A percentile compares a stretch with the other conserved stretches of the same genome.
These are phyloP conservation scores for Oryzias javanicus DNA, from an alignment of 2,113 vertebrate genomes.

Conservation along the genomic window DNA sequence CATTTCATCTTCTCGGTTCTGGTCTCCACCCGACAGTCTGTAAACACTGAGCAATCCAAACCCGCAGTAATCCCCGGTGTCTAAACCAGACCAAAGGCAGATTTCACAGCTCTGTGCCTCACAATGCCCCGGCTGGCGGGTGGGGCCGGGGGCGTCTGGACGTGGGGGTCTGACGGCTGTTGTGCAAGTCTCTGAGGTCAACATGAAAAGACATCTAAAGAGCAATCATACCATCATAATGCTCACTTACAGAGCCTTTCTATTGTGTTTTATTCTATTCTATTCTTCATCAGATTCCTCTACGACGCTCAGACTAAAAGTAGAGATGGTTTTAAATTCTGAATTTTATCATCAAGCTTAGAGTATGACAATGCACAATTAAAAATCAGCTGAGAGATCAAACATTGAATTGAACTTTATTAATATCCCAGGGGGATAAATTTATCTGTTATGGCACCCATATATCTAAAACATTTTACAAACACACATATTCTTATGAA, in stretches of 20 bases:
- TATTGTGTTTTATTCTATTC: conserved; percentile 49
- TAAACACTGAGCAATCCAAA: conserved; percentile 49
- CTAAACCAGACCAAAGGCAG: conserved; percentile 64
- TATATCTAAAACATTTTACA: too few relatives aligned
- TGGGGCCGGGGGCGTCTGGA: conserved; percentile 43
- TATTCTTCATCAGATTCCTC: conserved; percentile 70
- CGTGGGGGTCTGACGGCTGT: conserved; percentile 17
- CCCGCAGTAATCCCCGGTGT: conserved; percentile 60
- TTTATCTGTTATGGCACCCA: too few relatives aligned
- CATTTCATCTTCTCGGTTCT: too few relatives aligned
- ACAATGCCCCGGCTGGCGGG: conserved; percentile 56
- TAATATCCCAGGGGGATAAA: too few relatives aligned
- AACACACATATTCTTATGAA: too few relatives aligned
- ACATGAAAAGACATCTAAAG: conserved; percentile 52
- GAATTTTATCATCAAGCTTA: too few relatives aligned
- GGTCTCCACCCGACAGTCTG: conserved; percentile 31
- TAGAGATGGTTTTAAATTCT: too few relatives aligned
- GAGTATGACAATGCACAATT: too few relatives aligned
- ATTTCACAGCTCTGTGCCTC: conserved; percentile 68
- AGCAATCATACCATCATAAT: conserved; percentile 29
- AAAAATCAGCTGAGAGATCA: too few relatives aligned
- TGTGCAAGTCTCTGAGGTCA: conserved; percentile 21
- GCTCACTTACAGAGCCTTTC: conserved; percentile 30
- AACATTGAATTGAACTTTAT: too few relatives aligned
- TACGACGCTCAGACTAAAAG: too few relatives aligned